Percentiles rank a stretch among this genome's conserved stretches.
phyloP scores from a whole-genome alignment of 2,797 vertebrate genomes.

The Enteromius trimaculatus region DNA sequence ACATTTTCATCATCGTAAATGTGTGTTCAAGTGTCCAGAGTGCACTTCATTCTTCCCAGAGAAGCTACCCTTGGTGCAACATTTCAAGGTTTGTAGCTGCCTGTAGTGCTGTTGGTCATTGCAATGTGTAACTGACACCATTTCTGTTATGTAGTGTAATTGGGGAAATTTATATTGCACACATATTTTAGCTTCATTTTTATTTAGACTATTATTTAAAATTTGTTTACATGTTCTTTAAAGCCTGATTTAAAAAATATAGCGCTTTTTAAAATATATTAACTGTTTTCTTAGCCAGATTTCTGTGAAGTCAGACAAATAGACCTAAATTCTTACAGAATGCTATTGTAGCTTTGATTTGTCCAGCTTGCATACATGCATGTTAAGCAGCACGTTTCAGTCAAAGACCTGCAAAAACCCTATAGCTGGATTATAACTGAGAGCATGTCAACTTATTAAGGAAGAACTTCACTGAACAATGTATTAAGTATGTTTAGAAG shows the following conservation, averaged over 20 bases:
- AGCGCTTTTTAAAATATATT: too few relatives aligned
- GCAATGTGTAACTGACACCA: not conserved
- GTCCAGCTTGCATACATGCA: not conserved
- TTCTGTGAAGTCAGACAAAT: not conserved
- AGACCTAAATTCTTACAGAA: not conserved
- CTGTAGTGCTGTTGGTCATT: not conserved
- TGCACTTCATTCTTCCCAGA: conserved; percentile 91
- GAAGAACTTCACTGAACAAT: not conserved
- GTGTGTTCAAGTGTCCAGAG: conserved; percentile 95
- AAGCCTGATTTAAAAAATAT: not conserved
- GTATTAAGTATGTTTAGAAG: not conserved
- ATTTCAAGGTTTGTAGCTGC: conserved; percentile 87
- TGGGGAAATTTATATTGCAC: not conserved
- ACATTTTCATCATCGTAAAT: conserved; percentile 91
- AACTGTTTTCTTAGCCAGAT: not conserved
- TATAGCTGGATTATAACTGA: not conserved
- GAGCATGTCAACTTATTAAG: not conserved
- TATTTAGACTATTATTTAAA: not conserved
- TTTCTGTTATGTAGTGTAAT: not conserved
- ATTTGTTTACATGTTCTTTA: not conserved
- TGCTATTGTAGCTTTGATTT: not conserved
- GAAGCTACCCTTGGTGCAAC: conserved; percentile 91
- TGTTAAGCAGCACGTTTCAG: not conserved
- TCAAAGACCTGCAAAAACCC: not conserved
- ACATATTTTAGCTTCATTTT: not conserved